Conservation (phyloP, 2,797 vertebrate species). For the Australoheros facetus region DNA sequence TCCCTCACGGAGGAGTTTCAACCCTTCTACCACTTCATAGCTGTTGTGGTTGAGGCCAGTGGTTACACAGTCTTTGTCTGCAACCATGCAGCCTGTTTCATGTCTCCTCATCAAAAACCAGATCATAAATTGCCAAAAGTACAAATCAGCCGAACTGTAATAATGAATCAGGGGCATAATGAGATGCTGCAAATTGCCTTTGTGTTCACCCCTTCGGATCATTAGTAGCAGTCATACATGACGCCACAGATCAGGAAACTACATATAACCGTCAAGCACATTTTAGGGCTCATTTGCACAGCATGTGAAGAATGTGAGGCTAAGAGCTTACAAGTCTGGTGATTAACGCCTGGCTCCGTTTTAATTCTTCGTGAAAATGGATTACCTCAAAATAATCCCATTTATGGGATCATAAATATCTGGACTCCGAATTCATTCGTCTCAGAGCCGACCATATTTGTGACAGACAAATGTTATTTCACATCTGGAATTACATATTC, state of each 20-base stretch:
- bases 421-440: slow-evolving; percentile 47
- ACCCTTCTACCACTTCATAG: slow-evolving; percentile 27
- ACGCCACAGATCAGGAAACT: slow-evolving; percentile 61
- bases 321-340: slow-evolving; percentile 52
- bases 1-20: slow-evolving; percentile 33
- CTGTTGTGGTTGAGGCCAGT: slow-evolving; percentile 42
- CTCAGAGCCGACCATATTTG: slow-evolving; percentile 32
- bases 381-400: slow-evolving; percentile 74
- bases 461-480: slow-evolving; percentile 47
- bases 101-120: slow-evolving; percentile 25
- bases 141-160: slow-evolving; percentile 52
- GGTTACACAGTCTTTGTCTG: slow-evolving; percentile 49
- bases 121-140: slow-evolving; percentile 28
- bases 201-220: slow-evolving; percentile 59
- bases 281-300: slow-evolving; percentile 74
- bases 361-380: slow-evolving; percentile 60
- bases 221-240: slow-evolving; percentile 68
- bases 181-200: slow-evolving; percentile 63
- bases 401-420: slow-evolving; percentile 75
- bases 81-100: slow-evolving; percentile 11
- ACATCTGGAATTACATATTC: slow-evolving; percentile 52
- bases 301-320: slow-evolving; percentile 58
- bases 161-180: slow-evolving; percentile 62
- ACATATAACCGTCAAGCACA: slow-evolving; percentile 53
- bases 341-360: slow-evolving; percentile 64